These are phyloP conservation scores for Hyalella azteca DNA, from an alignment of 2,888 invertebrate genomes.

Conservation along the genomic window DNA sequence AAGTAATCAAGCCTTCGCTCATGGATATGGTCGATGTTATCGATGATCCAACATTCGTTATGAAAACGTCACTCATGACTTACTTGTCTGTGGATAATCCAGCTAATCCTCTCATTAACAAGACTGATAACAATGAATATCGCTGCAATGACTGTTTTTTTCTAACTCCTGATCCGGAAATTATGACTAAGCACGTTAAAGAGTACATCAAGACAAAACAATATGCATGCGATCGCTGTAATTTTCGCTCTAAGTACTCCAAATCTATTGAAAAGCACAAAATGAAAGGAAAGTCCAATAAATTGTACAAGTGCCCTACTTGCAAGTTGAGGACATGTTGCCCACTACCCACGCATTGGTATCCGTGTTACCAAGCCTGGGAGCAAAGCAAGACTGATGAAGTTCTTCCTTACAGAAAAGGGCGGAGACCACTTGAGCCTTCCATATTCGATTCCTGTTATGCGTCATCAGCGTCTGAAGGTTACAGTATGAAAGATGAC, in stretches of 20 bases:
- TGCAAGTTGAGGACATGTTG: slow-evolving; percentile 8
- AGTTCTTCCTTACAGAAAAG: not conserved
- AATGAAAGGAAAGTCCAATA: not conserved
- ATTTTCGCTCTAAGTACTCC: slow-evolving; percentile 10
- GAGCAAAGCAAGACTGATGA: not conserved
- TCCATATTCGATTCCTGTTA: not conserved
- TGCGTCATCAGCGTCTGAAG: too few species aligned
- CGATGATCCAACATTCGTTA: not conserved
- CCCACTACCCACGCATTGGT: slow-evolving; percentile 2
- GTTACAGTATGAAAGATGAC: too few species aligned
- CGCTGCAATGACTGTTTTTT: slow-evolving; percentile 21
- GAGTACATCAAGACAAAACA: slow-evolving; percentile 2
- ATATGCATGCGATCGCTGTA: slow-evolving; percentile 17
- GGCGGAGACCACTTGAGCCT: not conserved
- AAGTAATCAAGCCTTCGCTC: slow-evolving; percentile 14
- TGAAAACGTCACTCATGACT: not conserved
- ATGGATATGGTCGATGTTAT: slow-evolving; percentile 9
- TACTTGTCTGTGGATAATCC: not conserved
- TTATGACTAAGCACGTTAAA: not conserved
- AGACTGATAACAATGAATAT: not conserved
- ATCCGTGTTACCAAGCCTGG: slow-evolving; percentile 2
- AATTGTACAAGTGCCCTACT: slow-evolving; percentile 1
- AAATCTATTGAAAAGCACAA: slow-evolving; percentile 9
- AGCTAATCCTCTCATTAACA: not conserved
- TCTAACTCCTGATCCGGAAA: not conserved